Conservation (phyloP, 2,888 invertebrate species). For the Lepidocyrtoides sp. region DNA sequence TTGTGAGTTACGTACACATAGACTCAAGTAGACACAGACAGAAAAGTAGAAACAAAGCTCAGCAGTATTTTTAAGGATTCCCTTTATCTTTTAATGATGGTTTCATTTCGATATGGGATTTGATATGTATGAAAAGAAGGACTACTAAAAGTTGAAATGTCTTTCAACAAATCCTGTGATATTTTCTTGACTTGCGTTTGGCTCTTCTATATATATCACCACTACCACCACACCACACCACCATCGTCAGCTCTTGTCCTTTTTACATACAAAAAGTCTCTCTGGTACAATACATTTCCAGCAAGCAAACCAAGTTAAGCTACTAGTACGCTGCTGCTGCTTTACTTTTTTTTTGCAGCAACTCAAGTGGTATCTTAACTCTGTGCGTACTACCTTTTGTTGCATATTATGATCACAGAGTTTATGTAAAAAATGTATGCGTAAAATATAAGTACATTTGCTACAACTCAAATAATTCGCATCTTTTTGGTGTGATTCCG, state of each 20-base stretch:
- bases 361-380: constrained; percentile 17
- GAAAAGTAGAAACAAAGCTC: constrained; percentile 58
- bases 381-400: not conserved
- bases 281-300: not conserved
- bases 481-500: constrained; percentile 34
- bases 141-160: constrained; percentile 75
- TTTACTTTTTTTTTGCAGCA: not conserved
- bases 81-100: constrained; percentile 79
- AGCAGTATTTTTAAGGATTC: constrained; percentile 76
- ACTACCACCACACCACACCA: too few species aligned
- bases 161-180: constrained; percentile 77
- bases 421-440: not conserved
- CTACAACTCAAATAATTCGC: not conserved
- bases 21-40: not conserved
- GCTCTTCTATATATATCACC: not conserved
- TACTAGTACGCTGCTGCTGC: too few species aligned
- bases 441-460: not conserved
- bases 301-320: constrained; percentile 27
- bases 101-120: constrained; percentile 78
- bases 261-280: not conserved
- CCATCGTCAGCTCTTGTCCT: not conserved
- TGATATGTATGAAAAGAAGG: constrained; percentile 62
- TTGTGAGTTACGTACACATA: constrained; percentile 46
- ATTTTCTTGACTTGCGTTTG: constrained; percentile 51
- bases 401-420: not conserved